These are phyloP conservation scores for Astreopora myriophthalma DNA, from an alignment of 64 coral and sea anemone species.

Conservation along the genomic window DNA sequence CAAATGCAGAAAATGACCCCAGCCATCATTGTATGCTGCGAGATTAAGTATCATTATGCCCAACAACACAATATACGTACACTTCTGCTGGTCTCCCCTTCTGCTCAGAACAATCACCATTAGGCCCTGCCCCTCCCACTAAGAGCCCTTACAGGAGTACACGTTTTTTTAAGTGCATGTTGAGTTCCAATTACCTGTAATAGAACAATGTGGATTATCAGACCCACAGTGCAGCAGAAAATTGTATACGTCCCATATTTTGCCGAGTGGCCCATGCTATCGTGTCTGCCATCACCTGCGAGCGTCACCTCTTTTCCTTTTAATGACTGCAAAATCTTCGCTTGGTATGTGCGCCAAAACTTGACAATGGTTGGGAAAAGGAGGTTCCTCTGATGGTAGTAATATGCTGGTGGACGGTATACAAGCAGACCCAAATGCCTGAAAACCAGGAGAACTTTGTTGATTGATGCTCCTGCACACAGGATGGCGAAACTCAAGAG, in stretches of 20 bases:
- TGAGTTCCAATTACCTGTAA: constrained; percentile 26
- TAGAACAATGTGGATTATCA: constrained; percentile 56
- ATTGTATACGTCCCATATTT: constrained; percentile 66
- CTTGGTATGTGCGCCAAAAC: constrained; percentile 35
- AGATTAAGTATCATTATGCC: too few relatives aligned
- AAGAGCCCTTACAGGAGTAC: too few relatives aligned
- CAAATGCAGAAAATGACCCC: too few relatives aligned
- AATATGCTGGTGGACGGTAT: constrained; percentile 20
- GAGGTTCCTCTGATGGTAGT: constrained; percentile 46
- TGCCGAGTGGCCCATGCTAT: constrained; percentile 71
- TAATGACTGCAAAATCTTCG: not conserved
- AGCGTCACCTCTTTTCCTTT: constrained; percentile 29
- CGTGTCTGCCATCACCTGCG: constrained; percentile 59
- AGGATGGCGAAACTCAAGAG: constrained; percentile 69
- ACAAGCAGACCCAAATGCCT: constrained; percentile 46
- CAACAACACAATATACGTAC: too few relatives aligned
- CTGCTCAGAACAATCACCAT: too few relatives aligned
- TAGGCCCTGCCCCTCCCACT: too few relatives aligned
- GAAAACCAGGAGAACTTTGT: constrained; percentile 56
- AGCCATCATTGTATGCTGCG: too few relatives aligned
- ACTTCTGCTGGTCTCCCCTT: too few relatives aligned
- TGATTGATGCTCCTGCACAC: too few relatives aligned
- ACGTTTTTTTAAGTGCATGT: too few relatives aligned
- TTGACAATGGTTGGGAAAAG: constrained; percentile 24
- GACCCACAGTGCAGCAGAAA: constrained; percentile 49